Evolutionary conservation across 2,888 invertebrate genomes (phyloP).

Genomic region (Sceliomorpha sp.): DNA sequence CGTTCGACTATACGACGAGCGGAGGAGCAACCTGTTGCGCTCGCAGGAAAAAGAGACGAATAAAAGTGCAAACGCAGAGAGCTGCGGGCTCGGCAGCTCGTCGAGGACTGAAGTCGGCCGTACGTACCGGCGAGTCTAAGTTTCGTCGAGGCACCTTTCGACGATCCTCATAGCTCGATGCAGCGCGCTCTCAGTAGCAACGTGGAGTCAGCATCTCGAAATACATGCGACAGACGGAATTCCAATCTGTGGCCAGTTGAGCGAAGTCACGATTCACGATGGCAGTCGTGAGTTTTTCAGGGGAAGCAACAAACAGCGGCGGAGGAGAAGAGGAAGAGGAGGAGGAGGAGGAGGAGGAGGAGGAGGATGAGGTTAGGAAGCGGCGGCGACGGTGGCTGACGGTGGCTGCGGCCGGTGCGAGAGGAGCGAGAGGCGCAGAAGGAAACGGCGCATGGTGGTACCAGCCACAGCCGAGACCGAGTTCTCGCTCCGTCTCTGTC

Average conservation of each 20-base stretch:
- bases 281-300: slow-evolving; percentile 49
- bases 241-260: slow-evolving; percentile 21
- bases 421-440: slow-evolving; percentile 64
- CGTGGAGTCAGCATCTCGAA: slow-evolving; percentile 11
- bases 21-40: slow-evolving; percentile 41
- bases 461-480: slow-evolving; percentile 75
- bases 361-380: slow-evolving; percentile 65
- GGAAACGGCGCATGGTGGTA: slow-evolving; percentile 77
- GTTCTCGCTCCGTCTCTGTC: slow-evolving; percentile 54
- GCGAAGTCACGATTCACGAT: slow-evolving; percentile 9
- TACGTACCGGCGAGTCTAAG: neutral
- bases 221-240: slow-evolving; percentile 5
- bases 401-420: too few relatives aligned
- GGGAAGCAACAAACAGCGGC: slow-evolving; percentile 58
- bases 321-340: slow-evolving; percentile 60
- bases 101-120: slow-evolving; percentile 44
- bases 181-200: too few relatives aligned
- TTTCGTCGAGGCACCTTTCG: slow-evolving; percentile 3
- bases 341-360: too few relatives aligned
- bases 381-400: slow-evolving; percentile 49
- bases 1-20: slow-evolving; percentile 32
- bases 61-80: slow-evolving; percentile 19
- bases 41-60: too few relatives aligned
- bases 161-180: slow-evolving; percentile 5
- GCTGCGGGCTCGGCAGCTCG: slow-evolving; percentile 49